phyloP scores from a whole-genome alignment of 2,797 vertebrate species.

The Chelidonichthys spinosus region DNA sequence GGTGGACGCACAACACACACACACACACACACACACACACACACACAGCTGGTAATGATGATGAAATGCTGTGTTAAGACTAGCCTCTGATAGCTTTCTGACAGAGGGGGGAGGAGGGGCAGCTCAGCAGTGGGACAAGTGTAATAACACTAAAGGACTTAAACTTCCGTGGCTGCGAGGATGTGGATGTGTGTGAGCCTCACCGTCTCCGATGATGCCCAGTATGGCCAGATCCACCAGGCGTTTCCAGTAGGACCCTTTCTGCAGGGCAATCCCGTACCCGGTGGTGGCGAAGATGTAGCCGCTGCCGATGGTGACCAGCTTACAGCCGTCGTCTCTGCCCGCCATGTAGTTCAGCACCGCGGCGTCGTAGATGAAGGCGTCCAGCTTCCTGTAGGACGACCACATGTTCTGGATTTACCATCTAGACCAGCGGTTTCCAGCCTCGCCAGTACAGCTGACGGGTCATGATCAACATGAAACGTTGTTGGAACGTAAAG shows the following conservation, averaged over 20 bases:
- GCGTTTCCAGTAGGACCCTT: slow-evolving; percentile 97
- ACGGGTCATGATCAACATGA: background rate
- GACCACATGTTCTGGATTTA: slow-evolving; percentile 12
- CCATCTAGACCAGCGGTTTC: background rate
- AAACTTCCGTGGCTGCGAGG: slow-evolving; percentile 7
- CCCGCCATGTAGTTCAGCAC: slow-evolving; percentile 99
- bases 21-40: slow-evolving; percentile 19
- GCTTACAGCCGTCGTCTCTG: slow-evolving; percentile 97
- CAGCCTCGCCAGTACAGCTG: background rate
- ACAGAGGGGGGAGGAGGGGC: slow-evolving; percentile 20
- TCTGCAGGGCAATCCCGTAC: slow-evolving; percentile 97
- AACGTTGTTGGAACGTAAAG: background rate
- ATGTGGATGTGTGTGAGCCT: background rate
- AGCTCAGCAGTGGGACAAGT: slow-evolving; percentile 30
- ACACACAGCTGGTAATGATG: slow-evolving; percentile 70
- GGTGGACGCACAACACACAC: slow-evolving; percentile 35
- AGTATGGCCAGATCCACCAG: slow-evolving; percentile 96
- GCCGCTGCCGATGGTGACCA: slow-evolving; percentile 98
- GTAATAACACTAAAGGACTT: slow-evolving; percentile 18
- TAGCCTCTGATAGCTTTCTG: slow-evolving; percentile 67
- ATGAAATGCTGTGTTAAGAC: slow-evolving; percentile 78
- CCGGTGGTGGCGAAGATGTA: slow-evolving; percentile 99
- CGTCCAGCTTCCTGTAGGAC: slow-evolving; percentile 93
- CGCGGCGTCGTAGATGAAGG: slow-evolving; percentile 98
- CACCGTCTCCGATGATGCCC: slow-evolving; percentile 98